Base-by-base conservation (phyloP, 2,888 invertebrate species). In the Papilio elwesi region DNA sequence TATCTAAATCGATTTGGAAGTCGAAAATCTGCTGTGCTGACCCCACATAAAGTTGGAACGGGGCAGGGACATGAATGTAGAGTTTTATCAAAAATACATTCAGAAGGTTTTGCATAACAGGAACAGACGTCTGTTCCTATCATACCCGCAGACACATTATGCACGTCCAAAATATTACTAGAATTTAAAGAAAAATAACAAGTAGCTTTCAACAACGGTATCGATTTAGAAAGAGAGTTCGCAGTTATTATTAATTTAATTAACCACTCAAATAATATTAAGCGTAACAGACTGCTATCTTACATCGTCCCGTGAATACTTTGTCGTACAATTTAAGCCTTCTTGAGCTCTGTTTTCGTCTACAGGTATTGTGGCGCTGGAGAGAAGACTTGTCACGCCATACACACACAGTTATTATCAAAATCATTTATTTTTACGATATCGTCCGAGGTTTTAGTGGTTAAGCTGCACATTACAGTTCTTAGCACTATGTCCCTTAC, bases 321-420 rank as follows among this genome's bases (percentile, higher is more conserved):
- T 62, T 6, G 36, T 59, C 43, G 43, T 62, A 62, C 59, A 62
- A 62, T 62, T 62, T 43, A 62, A 43, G 59, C 59, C 26, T n/a
- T 43, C 43, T 43, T 11, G 59, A 43, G 43, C 10, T 43, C n/a
- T 62, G 15, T 43, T 59, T 59, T 38, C 43, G 43, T 38, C 59
- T 15, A 43, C n/a, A 62, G 43, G 59, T 43, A 62, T 59, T 59
- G 36, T 57, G 13, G 13, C 38, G 36, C 38, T 38, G 36, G 57
- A 59, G 57, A 57, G 57, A 53, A 12, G 55, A 55, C 55, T 43
- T 43, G 8, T 11, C 16, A 49, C 49, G 11, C 13, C 13, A 4
- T 49, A 12, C 49, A 26, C 26, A 12, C 49, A 26, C 26, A 26
- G 26, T 26, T 4, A 51, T 51, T 51, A n/a, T 13, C n/a, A 13